A percentile compares a stretch with the other conserved stretches of the same genome.
Evolutionary conservation across 2,888 invertebrate species (phyloP).

Genomic region (Pycnomerus fuliginosus): DNA sequence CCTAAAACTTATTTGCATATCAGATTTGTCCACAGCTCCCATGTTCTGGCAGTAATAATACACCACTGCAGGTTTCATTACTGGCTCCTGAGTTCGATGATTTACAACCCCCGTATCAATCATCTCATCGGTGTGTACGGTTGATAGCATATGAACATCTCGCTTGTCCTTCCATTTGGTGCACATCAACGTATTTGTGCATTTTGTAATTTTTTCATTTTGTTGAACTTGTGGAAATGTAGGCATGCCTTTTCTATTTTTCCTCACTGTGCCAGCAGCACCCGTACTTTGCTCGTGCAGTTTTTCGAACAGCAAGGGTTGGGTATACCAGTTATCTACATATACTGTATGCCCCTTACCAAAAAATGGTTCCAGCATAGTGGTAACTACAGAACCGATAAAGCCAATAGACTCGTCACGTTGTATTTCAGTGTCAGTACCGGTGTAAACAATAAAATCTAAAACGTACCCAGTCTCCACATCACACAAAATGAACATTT

Average conservation of each 20-base stretch:
- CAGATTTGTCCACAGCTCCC: slow-evolving; percentile 2
- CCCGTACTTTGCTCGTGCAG: slow-evolving; percentile 3
- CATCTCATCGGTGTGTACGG: background rate
- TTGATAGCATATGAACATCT: slow-evolving; percentile 6
- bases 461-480: too few species aligned
- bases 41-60: background rate
- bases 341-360: background rate
- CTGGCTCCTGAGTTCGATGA: background rate
- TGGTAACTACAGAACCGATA: background rate
- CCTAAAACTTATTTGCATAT: background rate
- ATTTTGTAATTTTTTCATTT: background rate
- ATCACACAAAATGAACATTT: slow-evolving; percentile 17
- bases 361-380: background rate
- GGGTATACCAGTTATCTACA: background rate
- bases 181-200: slow-evolving; percentile 5
- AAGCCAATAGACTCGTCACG: background rate
- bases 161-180: slow-evolving; percentile 14
- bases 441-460: slow-evolving; percentile 13
- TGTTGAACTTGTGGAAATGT: background rate
- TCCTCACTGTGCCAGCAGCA: slow-evolving; percentile 9
- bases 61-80: background rate
- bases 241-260: slow-evolving; percentile 8
- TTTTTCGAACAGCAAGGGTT: background rate
- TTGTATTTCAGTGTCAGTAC: background rate
- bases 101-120: background rate